Conservation (phyloP, 2,888 invertebrate species). For the Luperina nickerlii region DNA sequence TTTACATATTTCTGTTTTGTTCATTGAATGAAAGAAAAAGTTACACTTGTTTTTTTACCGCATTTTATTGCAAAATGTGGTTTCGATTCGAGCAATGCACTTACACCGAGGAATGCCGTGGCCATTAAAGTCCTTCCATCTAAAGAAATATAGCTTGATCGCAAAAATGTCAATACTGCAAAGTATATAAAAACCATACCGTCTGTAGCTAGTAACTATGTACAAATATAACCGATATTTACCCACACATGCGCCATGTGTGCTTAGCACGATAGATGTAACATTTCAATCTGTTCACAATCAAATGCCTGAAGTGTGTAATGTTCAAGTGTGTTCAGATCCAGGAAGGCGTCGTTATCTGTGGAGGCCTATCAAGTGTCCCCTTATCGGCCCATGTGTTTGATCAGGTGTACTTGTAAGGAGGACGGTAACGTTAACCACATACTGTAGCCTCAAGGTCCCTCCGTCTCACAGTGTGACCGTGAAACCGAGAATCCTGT, state of each 20-base stretch:
- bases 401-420: slow-evolving; percentile 86
- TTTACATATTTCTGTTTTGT: slow-evolving; percentile 49
- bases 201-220: slow-evolving; percentile 15
- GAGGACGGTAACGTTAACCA: slow-evolving; percentile 80
- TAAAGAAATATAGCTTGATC: slow-evolving; percentile 23
- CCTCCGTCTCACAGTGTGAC: slow-evolving; percentile 76
- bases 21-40: slow-evolving; percentile 53
- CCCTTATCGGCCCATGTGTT: slow-evolving; percentile 88
- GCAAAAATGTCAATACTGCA: slow-evolving; percentile 30
- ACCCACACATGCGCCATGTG: slow-evolving; percentile 29
- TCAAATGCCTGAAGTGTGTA: slow-evolving; percentile 65
- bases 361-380: slow-evolving; percentile 87
- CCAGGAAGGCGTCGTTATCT: slow-evolving; percentile 85
- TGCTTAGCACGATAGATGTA: slow-evolving; percentile 28
- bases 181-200: slow-evolving; percentile 28
- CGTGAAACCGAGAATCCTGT: slow-evolving; percentile 77
- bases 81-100: slow-evolving; percentile 47
- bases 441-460: slow-evolving; percentile 82
- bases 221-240: slow-evolving; percentile 12
- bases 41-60: slow-evolving; percentile 48
- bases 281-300: slow-evolving; percentile 59
- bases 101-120: slow-evolving; percentile 31
- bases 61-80: slow-evolving; percentile 48
- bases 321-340: slow-evolving; percentile 77
- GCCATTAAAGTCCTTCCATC: slow-evolving; percentile 35